These are phyloP conservation scores for Zaprionus gabonicus DNA, from an alignment of 1,140 invertebrate species.

Conservation along the genomic window DNA sequence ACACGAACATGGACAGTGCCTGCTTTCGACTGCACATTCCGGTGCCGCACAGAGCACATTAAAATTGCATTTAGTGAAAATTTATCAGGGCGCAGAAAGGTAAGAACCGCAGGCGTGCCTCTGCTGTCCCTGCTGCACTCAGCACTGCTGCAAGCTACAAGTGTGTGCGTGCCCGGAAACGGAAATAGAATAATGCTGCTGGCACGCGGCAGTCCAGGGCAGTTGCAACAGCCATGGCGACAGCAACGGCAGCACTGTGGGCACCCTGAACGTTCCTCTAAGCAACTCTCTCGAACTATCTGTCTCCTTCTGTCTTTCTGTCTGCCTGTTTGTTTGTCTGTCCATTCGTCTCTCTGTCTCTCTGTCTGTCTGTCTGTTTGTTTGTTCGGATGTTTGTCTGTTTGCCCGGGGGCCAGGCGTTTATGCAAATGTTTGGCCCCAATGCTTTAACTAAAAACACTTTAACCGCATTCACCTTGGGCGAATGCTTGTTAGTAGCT, in stretches of 20 bases:
- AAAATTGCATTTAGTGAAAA: slow-evolving; percentile 81
- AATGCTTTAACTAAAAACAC: slow-evolving; percentile 78
- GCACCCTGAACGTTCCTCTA: background rate
- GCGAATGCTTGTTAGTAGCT: slow-evolving; percentile 76
- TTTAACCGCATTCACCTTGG: slow-evolving; percentile 81
- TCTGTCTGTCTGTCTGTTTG: slow-evolving; percentile 29
- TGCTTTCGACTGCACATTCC: slow-evolving; percentile 25
- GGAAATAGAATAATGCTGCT: slow-evolving; percentile 78
- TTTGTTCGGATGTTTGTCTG: slow-evolving; percentile 40
- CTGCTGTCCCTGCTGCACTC: slow-evolving; percentile 30
- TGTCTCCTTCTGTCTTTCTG: slow-evolving; percentile 1
- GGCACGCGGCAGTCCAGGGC: slow-evolving; percentile 47
- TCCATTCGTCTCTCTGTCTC: slow-evolving; percentile 10
- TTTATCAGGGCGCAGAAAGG: slow-evolving; percentile 71
- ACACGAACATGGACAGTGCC: background rate
- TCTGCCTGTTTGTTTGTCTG: slow-evolving; percentile 20
- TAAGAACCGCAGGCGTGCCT: slow-evolving; percentile 71
- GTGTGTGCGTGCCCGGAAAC: slow-evolving; percentile 70
- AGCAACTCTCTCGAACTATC: background rate
- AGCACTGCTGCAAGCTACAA: slow-evolving; percentile 43
- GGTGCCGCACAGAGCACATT: slow-evolving; percentile 57
- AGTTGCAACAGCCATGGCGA: slow-evolving; percentile 60
- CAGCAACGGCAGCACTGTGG: slow-evolving; percentile 29
- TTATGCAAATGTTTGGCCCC: slow-evolving; percentile 77
- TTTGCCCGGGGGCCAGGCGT: slow-evolving; percentile 38